phyloP scores from a whole-genome alignment of 2,888 invertebrate species.

The Lordiphosa andalusiaca region DNA sequence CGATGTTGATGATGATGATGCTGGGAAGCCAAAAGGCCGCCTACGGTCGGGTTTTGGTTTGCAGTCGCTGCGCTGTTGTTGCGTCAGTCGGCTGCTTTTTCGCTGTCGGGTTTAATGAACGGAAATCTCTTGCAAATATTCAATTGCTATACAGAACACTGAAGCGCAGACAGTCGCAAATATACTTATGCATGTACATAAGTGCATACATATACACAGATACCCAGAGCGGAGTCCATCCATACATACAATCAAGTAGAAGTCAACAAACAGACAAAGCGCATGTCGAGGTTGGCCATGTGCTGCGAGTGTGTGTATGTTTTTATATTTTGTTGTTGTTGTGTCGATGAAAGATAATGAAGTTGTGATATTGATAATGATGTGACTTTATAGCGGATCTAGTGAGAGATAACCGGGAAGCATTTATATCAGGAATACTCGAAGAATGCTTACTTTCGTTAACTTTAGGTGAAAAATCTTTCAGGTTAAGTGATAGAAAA shows the following conservation, averaged over 20 bases:
- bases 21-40: slow-evolving; percentile 52
- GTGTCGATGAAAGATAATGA: too few relatives aligned
- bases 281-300: slow-evolving; percentile 54
- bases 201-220: slow-evolving; percentile 6
- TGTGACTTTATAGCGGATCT: too few relatives aligned
- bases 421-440: too few relatives aligned
- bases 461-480: too few relatives aligned
- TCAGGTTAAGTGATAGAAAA: too few relatives aligned
- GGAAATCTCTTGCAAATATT: slow-evolving; percentile 77
- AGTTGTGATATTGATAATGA: too few relatives aligned
- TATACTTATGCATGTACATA: slow-evolving; percentile 25
- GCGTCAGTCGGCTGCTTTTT: slow-evolving; percentile 43
- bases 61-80: slow-evolving; percentile 16
- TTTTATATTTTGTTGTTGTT: too few relatives aligned
- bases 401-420: too few relatives aligned
- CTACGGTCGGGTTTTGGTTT: slow-evolving; percentile 44
- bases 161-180: slow-evolving; percentile 58
- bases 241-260: slow-evolving; percentile 24
- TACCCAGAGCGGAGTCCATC: slow-evolving; percentile 5
- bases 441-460: too few relatives aligned
- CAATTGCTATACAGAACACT: slow-evolving; percentile 68
- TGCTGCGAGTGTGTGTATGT: slow-evolving; percentile 25
- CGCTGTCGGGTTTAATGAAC: slow-evolving; percentile 78
- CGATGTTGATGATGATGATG: slow-evolving; percentile 9
- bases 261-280: slow-evolving; percentile 71